phyloP scores from a whole-genome alignment of 2,888 invertebrate species.

The Andrena bucephala region DNA sequence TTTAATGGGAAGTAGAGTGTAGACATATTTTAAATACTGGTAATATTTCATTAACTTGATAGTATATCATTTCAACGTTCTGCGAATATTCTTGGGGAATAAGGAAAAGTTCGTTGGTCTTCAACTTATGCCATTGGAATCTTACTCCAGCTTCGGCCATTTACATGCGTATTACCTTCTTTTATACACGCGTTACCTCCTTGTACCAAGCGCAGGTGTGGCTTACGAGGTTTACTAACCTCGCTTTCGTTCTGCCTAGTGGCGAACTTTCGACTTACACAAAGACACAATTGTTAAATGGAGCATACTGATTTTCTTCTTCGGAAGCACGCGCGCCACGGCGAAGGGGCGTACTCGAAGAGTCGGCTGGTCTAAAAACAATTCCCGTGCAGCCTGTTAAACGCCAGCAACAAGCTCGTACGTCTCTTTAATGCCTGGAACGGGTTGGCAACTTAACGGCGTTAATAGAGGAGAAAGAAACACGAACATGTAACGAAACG shows the following conservation, averaged over 20 bases:
- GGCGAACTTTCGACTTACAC: conserved; percentile 48
- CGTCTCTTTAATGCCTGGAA: conserved; percentile 14
- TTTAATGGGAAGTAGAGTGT: neutral
- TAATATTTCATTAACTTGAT: neutral
- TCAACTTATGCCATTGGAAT: conserved; percentile 57
- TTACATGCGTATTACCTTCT: conserved; percentile 75
- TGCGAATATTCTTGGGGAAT: neutral
- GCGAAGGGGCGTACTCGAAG: neutral
- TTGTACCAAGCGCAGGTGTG: conserved; percentile 66
- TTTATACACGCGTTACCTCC: conserved; percentile 73
- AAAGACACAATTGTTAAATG: conserved; percentile 34
- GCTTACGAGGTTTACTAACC: conserved; percentile 59
- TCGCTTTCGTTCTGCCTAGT: conserved; percentile 42
- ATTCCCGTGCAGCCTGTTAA: neutral
- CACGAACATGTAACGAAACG: conserved; percentile 58
- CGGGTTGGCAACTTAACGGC: conserved; percentile 34
- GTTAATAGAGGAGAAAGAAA: conserved; percentile 40
- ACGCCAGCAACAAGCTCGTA: conserved; percentile 27
- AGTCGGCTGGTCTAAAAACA: neutral
- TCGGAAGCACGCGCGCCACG: conserved; percentile 16
- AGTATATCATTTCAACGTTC: neutral
- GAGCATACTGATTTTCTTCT: conserved; percentile 53
- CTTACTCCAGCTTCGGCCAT: conserved; percentile 52
- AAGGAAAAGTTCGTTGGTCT: conserved; percentile 31
- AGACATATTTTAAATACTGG: neutral